phyloP scores from a whole-genome alignment of 2,797 vertebrate genomes.

The Rhyacichthys aspro region DNA sequence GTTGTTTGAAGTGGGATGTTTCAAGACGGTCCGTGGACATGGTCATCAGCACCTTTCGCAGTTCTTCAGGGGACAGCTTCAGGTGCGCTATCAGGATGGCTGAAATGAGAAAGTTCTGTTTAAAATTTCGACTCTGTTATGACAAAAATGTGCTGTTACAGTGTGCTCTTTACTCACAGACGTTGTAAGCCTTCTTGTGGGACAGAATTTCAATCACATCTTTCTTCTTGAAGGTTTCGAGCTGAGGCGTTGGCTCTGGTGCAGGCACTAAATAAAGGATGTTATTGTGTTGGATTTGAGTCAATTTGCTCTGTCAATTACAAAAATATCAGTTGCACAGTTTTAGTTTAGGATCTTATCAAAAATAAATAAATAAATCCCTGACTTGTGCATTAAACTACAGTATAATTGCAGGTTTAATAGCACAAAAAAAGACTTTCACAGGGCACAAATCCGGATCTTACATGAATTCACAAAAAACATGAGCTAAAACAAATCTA shows the following conservation, averaged over 20 bases:
- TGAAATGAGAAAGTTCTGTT: constrained; percentile 45
- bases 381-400: too few species aligned
- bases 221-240: constrained; percentile 94
- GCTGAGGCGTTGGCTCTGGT: constrained; percentile 83
- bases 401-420: too few species aligned
- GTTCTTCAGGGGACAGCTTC: constrained; percentile 90
- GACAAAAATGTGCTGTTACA: background rate
- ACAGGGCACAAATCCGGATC: background rate
- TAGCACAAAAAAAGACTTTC: too few species aligned
- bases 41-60: constrained; percentile 90
- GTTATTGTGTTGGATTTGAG: too few species aligned
- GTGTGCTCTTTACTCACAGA: constrained; percentile 84
- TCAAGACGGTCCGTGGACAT: constrained; percentile 91
- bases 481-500: background rate
- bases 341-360: background rate
- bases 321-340: too few species aligned
- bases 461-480: background rate
- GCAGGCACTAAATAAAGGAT: constrained; percentile 79
- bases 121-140: background rate
- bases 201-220: constrained; percentile 96
- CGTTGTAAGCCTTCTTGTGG: constrained; percentile 98
- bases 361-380: too few species aligned
- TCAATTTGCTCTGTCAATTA: too few species aligned
- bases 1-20: constrained; percentile 92
- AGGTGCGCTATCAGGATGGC: constrained; percentile 97